Evolutionary conservation across 2,113 vertebrate genomes (phyloP).

Genomic region (Oriolus oriolus): DNA sequence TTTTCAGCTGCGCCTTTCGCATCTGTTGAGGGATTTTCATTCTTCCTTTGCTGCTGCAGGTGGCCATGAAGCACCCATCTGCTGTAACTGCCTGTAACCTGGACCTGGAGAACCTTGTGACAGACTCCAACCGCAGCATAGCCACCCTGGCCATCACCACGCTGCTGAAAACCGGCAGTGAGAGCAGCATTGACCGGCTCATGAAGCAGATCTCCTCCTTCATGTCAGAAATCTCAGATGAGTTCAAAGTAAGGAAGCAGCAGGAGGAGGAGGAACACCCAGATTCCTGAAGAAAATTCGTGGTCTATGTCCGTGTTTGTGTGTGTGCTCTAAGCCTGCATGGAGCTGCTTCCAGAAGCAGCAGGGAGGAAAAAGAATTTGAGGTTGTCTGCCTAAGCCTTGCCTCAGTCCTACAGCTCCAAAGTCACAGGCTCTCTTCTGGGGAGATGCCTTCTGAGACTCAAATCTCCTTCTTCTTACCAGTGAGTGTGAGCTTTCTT

Average conservation of each 20-base stretch:
- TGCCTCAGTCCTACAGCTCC: neutral
- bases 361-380: neutral
- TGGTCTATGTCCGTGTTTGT: neutral
- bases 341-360: neutral
- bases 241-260: slow-evolving; percentile 74
- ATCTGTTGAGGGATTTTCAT: neutral
- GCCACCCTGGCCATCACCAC: slow-evolving; percentile 82
- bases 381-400: neutral
- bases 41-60: slow-evolving; percentile 48
- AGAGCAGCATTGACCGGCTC: slow-evolving; percentile 82
- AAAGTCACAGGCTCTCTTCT: neutral
- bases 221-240: slow-evolving; percentile 84
- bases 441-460: neutral
- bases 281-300: neutral
- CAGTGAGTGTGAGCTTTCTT: neutral
- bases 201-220: slow-evolving; percentile 86
- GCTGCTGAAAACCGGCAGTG: slow-evolving; percentile 78
- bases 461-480: neutral
- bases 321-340: neutral
- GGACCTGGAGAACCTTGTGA: slow-evolving; percentile 82
- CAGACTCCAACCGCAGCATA: slow-evolving; percentile 81
- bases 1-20: neutral
- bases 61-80: slow-evolving; percentile 82
- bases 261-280: neutral
- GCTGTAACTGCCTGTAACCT: slow-evolving; percentile 83